These are phyloP conservation scores for Nasonia giraulti DNA, from an alignment of 1,140 invertebrate genomes.

Conservation along the genomic window DNA sequence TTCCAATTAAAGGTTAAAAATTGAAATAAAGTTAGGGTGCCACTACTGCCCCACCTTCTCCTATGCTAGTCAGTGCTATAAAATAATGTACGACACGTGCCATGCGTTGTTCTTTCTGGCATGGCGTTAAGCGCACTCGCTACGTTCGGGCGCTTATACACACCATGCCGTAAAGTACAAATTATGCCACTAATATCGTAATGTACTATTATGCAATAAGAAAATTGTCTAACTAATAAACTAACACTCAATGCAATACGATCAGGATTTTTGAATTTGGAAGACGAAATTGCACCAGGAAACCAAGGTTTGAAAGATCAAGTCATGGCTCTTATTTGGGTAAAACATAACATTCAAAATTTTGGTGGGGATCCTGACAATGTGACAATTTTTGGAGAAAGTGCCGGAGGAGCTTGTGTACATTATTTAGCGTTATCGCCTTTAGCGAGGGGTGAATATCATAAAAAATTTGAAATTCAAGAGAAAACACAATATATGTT, in stretches of 20 bases:
- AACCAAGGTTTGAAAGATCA: slow-evolving; percentile 77
- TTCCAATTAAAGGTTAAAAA: too few relatives aligned
- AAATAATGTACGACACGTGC: too few relatives aligned
- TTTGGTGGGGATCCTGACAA: slow-evolving; percentile 79
- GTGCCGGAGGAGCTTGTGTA: slow-evolving; percentile 73
- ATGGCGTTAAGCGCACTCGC: too few relatives aligned
- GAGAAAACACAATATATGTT: neutral
- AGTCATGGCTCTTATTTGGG: slow-evolving; percentile 61
- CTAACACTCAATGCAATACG: neutral
- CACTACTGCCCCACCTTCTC: too few relatives aligned
- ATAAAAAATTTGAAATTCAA: neutral
- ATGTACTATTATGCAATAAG: too few relatives aligned
- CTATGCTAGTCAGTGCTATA: too few relatives aligned
- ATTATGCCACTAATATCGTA: too few relatives aligned
- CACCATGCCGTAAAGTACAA: too few relatives aligned
- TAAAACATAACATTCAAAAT: slow-evolving; percentile 76
- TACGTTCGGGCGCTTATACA: too few relatives aligned
- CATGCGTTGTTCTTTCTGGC: too few relatives aligned
- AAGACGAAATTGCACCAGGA: slow-evolving; percentile 59
- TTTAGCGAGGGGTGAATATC: slow-evolving; percentile 51
- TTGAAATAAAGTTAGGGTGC: too few relatives aligned
- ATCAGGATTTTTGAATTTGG: slow-evolving; percentile 39
- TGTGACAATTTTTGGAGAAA: slow-evolving; percentile 81
- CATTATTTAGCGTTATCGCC: slow-evolving; percentile 65
- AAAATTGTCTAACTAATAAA: neutral